Base-by-base conservation (phyloP, 2,888 invertebrate species). In the Idaea biselata region DNA sequence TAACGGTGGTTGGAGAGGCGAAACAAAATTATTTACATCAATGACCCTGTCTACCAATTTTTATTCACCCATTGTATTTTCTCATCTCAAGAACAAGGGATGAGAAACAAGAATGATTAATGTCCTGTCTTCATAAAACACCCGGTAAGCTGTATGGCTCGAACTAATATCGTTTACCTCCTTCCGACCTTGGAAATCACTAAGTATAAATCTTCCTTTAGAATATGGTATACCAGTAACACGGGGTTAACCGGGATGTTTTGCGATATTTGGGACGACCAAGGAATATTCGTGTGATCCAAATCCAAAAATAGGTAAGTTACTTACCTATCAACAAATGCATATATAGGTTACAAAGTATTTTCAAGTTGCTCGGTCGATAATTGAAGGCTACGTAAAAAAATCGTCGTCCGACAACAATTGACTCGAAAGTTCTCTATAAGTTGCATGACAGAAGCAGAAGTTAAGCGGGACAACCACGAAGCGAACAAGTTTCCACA, bases 391-490 rank as follows among this genome's bases (percentile, higher is more conserved):
- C 16, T 58, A 25, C 53, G 58, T 59, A 54, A 55, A 56, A 53
- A 33, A 31, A 14, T 18, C 44, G 25, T 25, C 25, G 16, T 55
- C 16, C 54, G 54, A 54, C 61, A 60, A 57, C 58, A 60, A 3
- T 66, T 62, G 62, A 62, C 63, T 54, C 55, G 59, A 59, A 62
- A 63, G 63, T 53, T 53, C 53, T 25, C 53, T 25, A 25, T 25
- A 5, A 25, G 3, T 11, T 53, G 16, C 63, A 65, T 60, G 64
- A 64, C 69, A 66, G 60, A 44, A 62, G 62, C 62, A 65, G 55
- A 61, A 61, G 64, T 63, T 63, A 63, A 68, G 61, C 64, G 62
- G 66, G 62, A 25, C 25, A 7, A 68, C 65, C 63, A 68, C 64
- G 18, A 62, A 65, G 62, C 67, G 66, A 64, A 59, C 59, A 55